Percentiles rank a stretch among this genome's conserved stretches.
phyloP scores from a whole-genome alignment of 2,113 vertebrate genomes.

The Onychostoma macrolepis region DNA sequence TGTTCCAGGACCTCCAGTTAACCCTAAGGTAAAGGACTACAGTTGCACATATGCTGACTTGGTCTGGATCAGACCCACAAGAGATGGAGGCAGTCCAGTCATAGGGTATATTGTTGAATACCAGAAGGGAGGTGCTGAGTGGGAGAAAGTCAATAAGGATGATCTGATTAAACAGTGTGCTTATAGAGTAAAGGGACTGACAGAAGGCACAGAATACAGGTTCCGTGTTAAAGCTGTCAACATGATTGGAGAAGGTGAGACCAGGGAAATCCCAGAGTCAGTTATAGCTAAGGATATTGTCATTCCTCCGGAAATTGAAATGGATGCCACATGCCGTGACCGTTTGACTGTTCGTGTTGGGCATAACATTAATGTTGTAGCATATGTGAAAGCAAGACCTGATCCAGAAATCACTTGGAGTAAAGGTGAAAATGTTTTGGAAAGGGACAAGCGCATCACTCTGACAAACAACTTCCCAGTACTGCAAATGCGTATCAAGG shows the following conservation, averaged over 20 bases:
- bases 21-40: conserved; percentile 96
- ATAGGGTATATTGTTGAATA: conserved; percentile 93
- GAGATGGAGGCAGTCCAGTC: conserved; percentile 94
- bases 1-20: conserved; percentile 92
- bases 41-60: conserved; percentile 88
- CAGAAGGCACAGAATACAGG: conserved; percentile 90
- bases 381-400: conserved; percentile 92
- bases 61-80: conserved; percentile 94
- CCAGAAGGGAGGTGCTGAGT: conserved; percentile 87
- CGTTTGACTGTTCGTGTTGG: conserved; percentile 92
- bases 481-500: conserved; percentile 87
- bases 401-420: conserved; percentile 93
- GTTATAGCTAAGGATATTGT: conserved; percentile 93
- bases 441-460: conserved; percentile 83
- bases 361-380: conserved; percentile 90
- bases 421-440: conserved; percentile 84
- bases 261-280: conserved; percentile 91
- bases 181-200: conserved; percentile 88
- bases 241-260: conserved; percentile 94
- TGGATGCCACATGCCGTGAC: conserved; percentile 89
- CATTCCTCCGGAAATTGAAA: conserved; percentile 93
- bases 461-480: conserved; percentile 85
- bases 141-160: conserved; percentile 90
- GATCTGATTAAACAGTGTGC: conserved; percentile 92
- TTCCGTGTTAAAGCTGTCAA: conserved; percentile 93